Base-by-base conservation (phyloP, 2,113 vertebrate species). In the Pterophyllum scalare region DNA sequence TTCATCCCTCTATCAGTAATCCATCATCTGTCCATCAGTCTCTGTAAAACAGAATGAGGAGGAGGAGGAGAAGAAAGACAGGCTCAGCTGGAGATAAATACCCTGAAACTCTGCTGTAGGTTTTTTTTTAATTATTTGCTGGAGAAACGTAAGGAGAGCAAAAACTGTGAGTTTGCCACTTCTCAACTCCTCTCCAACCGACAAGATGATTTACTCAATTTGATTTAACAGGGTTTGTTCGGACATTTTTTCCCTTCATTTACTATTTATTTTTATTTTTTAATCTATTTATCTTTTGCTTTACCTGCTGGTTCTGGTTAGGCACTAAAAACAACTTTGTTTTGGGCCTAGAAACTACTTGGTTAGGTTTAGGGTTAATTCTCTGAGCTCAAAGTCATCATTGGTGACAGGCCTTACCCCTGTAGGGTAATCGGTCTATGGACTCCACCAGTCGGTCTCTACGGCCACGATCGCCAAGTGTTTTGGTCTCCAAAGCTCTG, bases 1-100 rank as follows among this genome's bases (percentile, higher is more conserved):
- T 75, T 56, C 24, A 3, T 79, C 64, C 78, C 40, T 81, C 72
- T 77, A 80, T 93, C 89, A 88, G 85, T 85, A 80, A 90, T 72
- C 75, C 40, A 90, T 90, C 87, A 83, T 59, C 43, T 15, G 1
- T 77, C 79, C 81, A 82, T 92, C 87, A 78, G 75, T 62, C 79
- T 84, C 24, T 1, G 75, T 60, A 10, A 70, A 80, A 61, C 61
- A 76, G 40, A 64, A 22, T 1, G 57, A 80, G 67, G 7, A 59
- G 38, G 59, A 79, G 60, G 75, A 75, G 52, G 15, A 2, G 65
- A 40, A 49, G 43, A 72, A 28, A 13, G 65, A 72, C 35, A 75
- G 19, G n/a, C 38, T 60, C 38, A 49, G 58, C 22, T 28, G 26
- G 35, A 77, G 56, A 43, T 77, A 72, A 72, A 72, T 72, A 72